Evolutionary conservation across 2,888 invertebrate genomes (phyloP), one percentile per base, ranked within the genome.

Genomic region (Ophion costatus): DNA sequence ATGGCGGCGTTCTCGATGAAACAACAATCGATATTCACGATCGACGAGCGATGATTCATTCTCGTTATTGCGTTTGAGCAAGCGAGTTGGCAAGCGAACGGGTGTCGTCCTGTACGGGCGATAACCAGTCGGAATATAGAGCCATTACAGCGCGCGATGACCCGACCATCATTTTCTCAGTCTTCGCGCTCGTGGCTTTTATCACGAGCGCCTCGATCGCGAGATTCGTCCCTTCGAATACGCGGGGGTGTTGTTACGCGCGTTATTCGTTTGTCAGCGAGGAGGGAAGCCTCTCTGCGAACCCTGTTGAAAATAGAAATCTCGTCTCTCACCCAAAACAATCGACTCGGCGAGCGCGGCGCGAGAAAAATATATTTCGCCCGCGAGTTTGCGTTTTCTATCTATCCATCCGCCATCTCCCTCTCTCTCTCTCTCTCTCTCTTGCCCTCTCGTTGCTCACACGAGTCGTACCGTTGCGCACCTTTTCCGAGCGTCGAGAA

Each of bases 281-380:
- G 38, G 51, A 9, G 10, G 22, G 24, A 42, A 38, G 61, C 14
- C n/a, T 45, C 64, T 45, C 33, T 22, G 51, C 64, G 61, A 33
- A 66, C 45, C 77, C 33, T 67, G 69, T 80, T 73, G 76, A 57
- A 85, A 85, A 85, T 85, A 85, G 85, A 85, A 80, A 82, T 73
- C 61, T 76, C 76, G 75, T 79, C 66, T 73, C 70, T 71, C 75
- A 33, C 59, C 57, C 76, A 33, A 73, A 85, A 80, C 85, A 82
- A 85, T 85, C 82, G 76, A 80, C 80, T 67, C 67, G 64, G 51
- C 33, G 63, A 38, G 38, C 64, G 38, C 24, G 45, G 57, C 42
- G 66, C 33, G 57, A 29, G 29, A 56, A 57, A 17, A 67, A 69
- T 77, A 67, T 69, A 69, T 77, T 69, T 56, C 69, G 51, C 45